Base-by-base conservation (phyloP, 2,888 invertebrate species). In the Autographa gamma region DNA sequence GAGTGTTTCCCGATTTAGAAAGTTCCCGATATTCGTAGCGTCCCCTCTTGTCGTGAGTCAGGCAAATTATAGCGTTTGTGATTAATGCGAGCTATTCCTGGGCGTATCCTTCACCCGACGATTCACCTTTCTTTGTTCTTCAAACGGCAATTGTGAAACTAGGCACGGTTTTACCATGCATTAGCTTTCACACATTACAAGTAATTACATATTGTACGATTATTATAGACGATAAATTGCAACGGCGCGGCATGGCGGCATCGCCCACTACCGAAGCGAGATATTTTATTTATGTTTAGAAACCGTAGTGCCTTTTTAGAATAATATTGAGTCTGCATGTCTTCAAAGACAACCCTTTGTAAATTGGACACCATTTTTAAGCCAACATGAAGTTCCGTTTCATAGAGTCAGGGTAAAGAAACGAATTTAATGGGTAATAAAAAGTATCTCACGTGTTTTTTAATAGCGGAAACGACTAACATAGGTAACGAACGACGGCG, bases 61-160 rank as follows among this genome's bases (percentile, higher is more conserved):
- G 92, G 92, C 93, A 92, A 93, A 95, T 95, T 93, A 92, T 92
- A 89, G 89, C 88, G 84, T 92, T 90, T 92, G 93, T 94, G 94
- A 95, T 94, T 94, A 94, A 95, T 94, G 91, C 89, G 80, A 82
- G 91, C 93, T 95, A 94, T 95, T 95, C 89, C 89, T 92, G 91
- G 88, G 86, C 83, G 86, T 89, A 90, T 89, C 86, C 90, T 89
- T 88, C 87, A 87, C 85, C 85, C 82, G 83, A 77, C 79, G 81
- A 80, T 80, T 84, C 82, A 85, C 86, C 85, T 91, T 88, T 86
- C 91, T 93, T 93, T 93, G 93, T 93, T 92, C 87, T 82, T 83
- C 62, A 79, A 83, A 79, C 61, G 65, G 69, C 80, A 79, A 83
- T 83, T 82, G 80, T 84, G 79, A 74, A 71, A 74, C 67, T 80